Conservation (phyloP, 2,797 vertebrate species). For the Lacerta agilis region DNA sequence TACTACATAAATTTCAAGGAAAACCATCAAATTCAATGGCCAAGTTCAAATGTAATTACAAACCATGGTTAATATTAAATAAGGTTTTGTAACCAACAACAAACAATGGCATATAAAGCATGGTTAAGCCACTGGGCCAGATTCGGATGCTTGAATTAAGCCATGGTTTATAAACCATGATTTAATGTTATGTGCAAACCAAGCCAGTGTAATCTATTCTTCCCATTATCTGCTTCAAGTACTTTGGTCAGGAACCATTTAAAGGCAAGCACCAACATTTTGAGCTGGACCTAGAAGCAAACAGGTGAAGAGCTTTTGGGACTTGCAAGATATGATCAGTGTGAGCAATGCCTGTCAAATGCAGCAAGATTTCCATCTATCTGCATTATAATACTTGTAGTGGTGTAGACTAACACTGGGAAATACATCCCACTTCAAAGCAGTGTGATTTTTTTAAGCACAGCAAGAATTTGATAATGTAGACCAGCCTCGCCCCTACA, state of each 20-base stretch:
- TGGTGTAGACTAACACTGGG: background rate
- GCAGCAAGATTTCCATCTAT: background rate
- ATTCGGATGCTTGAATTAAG: too few species aligned
- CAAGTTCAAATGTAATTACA: too few species aligned
- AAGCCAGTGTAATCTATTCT: too few species aligned
- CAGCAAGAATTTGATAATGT: background rate
- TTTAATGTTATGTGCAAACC: too few species aligned
- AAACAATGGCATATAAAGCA: too few species aligned
- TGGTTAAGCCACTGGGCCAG: too few species aligned
- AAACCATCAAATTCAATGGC: conserved; percentile 21
- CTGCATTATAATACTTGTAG: background rate
- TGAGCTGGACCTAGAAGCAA: too few species aligned
- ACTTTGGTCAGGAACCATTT: background rate
- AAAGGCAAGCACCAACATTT: background rate
- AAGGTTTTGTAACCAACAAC: too few species aligned
- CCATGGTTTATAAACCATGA: too few species aligned
- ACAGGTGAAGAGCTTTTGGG: background rate
- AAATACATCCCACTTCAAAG: background rate
- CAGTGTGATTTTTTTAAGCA: background rate
- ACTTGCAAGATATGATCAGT: background rate
- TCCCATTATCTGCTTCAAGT: background rate
- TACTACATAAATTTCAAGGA: conserved; percentile 34
- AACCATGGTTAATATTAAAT: too few species aligned
- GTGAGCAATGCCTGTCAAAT: background rate
- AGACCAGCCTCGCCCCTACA: background rate